Evolutionary conservation across 2,113 vertebrate genomes (phyloP).

Genomic region (Hemibates koningsi): DNA sequence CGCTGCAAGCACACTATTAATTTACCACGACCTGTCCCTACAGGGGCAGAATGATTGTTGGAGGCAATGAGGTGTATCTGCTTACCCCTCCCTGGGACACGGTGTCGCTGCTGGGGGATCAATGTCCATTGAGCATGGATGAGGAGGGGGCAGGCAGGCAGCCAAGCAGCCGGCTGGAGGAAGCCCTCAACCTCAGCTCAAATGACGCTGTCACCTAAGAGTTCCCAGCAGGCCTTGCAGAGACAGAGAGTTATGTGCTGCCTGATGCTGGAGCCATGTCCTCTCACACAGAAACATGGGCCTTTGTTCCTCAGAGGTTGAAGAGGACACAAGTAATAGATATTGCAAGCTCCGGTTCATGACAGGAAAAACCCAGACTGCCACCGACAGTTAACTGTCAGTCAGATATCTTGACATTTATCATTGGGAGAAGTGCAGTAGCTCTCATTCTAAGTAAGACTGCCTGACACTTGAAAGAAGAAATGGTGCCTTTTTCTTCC

Average conservation of each 20-base stretch:
- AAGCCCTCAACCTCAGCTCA: constrained; percentile 57
- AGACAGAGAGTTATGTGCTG: constrained; percentile 55
- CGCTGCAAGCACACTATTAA: constrained; percentile 83
- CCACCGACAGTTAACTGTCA: constrained; percentile 35
- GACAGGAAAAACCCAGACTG: constrained; percentile 32
- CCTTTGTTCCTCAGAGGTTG: constrained; percentile 56
- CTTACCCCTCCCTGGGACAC: constrained; percentile 77
- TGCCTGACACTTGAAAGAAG: neutral
- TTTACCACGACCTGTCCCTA: constrained; percentile 80
- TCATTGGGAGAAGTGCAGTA: neutral
- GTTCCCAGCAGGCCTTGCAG: constrained; percentile 50
- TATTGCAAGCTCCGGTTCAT: constrained; percentile 31
- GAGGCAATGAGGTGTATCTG: constrained; percentile 79
- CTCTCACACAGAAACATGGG: constrained; percentile 49
- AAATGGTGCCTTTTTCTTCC: neutral
- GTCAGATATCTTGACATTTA: constrained; percentile 10
- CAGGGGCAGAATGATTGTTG: constrained; percentile 78
- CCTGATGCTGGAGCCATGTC: constrained; percentile 56
- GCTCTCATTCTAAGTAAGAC: neutral
- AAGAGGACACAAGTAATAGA: constrained; percentile 61
- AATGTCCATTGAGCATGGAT: constrained; percentile 76
- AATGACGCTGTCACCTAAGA: constrained; percentile 66
- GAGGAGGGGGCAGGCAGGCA: constrained; percentile 52
- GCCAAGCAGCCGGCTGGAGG: constrained; percentile 59
- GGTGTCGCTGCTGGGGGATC: constrained; percentile 78